Evolutionary conservation across 2,113 vertebrate species (phyloP), one percentile per base, ranked within the genome.

Genomic region (Channa maculata): DNA sequence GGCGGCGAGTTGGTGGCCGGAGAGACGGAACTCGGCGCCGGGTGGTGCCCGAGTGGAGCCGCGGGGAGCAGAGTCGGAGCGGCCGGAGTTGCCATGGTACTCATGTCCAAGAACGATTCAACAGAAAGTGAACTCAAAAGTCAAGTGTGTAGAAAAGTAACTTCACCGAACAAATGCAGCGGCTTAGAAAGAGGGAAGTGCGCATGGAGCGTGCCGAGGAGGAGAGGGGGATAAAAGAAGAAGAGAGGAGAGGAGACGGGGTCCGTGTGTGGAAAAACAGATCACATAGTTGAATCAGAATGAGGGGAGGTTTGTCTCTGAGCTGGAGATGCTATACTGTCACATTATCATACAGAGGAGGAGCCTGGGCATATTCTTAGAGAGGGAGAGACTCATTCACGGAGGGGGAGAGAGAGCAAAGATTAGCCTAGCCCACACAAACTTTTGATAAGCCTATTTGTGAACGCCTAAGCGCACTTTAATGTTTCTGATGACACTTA

Each of bases 51-150:
- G 93, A 96, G 95, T 82, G 95, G 94, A 87, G 96, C 93, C 78
- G 96, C 94, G 78, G 96, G 95, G 78, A 98, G 94, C 87, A 98
- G 91, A 90, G 96, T 49, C 80, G 84, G 82, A 77, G 94, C 94
- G 76, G 95, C 95, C 91, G 96, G 94, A 82, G 95, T 94, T 77
- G 97, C 96, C 97, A 97, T 97, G 90, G 95, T 95, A 5, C 82
- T 88, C 90, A 91, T 88, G 81, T 70, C 84, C 78, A 54, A 63
- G 6, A 45, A 87, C 92, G 89, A 88, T n/a, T 24, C 10, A 24
- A 50, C 68, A 83, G 84, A 68, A 87, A 88, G 77, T 86, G 55
- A 89, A 89, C 46, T 92, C 84, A 7, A 43, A 46, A 85, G 54
- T 70, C 7, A 86, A 85, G 75, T 79, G 14, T 81, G 66, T 57